A percentile compares a stretch with the other conserved stretches of the same genome.
These are phyloP conservation scores for Odocoileus hemionus DNA, from an alignment of 2,113 vertebrate species.

Conservation along the genomic window DNA sequence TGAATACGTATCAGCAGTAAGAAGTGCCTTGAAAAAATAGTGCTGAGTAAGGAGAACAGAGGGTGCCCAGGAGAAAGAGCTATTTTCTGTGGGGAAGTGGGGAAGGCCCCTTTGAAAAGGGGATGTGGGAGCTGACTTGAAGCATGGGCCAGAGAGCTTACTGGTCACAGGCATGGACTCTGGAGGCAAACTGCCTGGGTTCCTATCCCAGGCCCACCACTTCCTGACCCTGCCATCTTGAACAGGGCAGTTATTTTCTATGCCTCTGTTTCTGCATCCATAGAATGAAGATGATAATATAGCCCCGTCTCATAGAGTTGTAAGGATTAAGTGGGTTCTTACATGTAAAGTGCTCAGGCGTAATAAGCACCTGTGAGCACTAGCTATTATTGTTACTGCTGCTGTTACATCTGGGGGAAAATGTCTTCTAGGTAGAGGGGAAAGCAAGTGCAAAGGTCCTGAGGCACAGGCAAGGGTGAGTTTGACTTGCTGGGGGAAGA, in stretches of 20 bases:
- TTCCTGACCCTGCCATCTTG: background rate
- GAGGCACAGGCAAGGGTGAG: background rate
- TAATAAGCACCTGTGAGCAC: background rate
- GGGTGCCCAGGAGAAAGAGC: background rate
- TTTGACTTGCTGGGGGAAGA: background rate
- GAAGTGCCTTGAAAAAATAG: background rate
- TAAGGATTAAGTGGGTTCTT: background rate
- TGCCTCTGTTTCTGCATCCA: background rate
- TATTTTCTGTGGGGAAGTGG: background rate
- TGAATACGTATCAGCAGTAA: fast-evolving
- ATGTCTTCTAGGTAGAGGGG: background rate
- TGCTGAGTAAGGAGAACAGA: background rate
- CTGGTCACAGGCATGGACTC: background rate
- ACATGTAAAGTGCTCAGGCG: background rate
- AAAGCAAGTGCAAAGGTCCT: background rate
- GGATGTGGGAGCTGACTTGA: background rate
- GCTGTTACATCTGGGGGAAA: background rate
- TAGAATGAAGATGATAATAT: background rate
- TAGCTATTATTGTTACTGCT: background rate
- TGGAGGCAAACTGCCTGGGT: background rate
- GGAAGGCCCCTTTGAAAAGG: background rate
- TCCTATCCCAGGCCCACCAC: background rate
- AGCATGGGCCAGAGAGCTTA: background rate
- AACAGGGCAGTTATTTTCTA: background rate
- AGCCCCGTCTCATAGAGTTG: background rate